phyloP scores from a whole-genome alignment of 1,140 invertebrate genomes.

The Lasioglossum albipes region DNA sequence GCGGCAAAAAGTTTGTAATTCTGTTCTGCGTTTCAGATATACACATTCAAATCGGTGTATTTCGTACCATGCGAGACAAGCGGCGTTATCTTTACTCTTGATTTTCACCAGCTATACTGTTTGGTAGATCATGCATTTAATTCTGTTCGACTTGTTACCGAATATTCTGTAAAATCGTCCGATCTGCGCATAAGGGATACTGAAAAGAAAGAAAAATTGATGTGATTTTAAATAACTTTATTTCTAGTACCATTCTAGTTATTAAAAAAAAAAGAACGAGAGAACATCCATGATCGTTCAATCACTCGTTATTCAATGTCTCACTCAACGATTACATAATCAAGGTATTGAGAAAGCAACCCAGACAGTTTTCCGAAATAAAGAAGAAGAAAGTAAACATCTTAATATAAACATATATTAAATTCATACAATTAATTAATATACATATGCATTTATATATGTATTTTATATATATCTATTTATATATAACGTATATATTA shows the following conservation, averaged over 20 bases:
- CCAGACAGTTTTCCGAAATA: constrained; percentile 31
- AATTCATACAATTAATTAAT: constrained; percentile 57
- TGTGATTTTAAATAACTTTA: constrained; percentile 45
- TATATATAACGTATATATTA: constrained; percentile 47
- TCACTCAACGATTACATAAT: constrained; percentile 44
- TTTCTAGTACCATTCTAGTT: constrained; percentile 38
- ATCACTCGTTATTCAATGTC: constrained; percentile 35
- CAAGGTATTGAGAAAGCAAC: constrained; percentile 43
- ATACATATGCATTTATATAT: constrained; percentile 47
- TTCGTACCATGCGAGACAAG: no score
- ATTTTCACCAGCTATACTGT: no score
- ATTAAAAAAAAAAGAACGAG: constrained; percentile 22
- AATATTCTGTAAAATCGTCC: no score
- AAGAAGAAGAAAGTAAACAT: constrained; percentile 42
- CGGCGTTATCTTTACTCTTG: no score
- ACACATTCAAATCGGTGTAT: no score
- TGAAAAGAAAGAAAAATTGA: constrained; percentile 15
- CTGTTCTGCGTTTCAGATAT: no score
- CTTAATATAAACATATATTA: constrained; percentile 52
- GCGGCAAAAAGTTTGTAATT: no score
- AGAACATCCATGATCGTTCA: constrained; percentile 36
- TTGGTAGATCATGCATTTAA: no score
- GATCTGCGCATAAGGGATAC: constrained; percentile 2
- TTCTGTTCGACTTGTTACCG: no score
- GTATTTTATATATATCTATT: constrained; percentile 23